These are phyloP conservation scores for Crossocerus cetratus DNA, from an alignment of 2,888 invertebrate species.

Conservation along the genomic window DNA sequence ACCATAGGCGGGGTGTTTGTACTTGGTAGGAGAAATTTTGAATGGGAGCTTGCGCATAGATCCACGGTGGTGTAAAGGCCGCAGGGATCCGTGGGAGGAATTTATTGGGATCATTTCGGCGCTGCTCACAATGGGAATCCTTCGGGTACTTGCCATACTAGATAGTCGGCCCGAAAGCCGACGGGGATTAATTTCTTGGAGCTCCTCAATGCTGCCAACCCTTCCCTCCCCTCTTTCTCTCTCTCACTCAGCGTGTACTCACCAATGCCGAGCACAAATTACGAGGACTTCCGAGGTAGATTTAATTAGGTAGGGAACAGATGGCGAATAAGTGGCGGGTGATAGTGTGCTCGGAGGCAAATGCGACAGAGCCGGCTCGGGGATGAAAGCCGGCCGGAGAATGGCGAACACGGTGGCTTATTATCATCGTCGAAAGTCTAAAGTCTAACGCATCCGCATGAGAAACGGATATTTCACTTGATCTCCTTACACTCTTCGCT, in stretches of 20 bases:
- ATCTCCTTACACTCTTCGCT: no score
- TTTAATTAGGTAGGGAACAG: slow-evolving; percentile 9
- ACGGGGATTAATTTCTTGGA: background rate
- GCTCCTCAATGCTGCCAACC: background rate
- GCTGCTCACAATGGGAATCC: no score
- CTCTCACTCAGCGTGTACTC: no score
- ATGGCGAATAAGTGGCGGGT: slow-evolving; percentile 6
- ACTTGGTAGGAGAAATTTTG: no score
- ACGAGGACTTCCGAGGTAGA: slow-evolving; percentile 1
- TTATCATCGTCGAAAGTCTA: background rate
- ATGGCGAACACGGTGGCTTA: background rate
- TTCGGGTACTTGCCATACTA: no score
- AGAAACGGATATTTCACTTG: no score
- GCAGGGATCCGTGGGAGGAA: no score
- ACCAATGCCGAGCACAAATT: slow-evolving; percentile 1
- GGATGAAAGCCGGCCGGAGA: background rate
- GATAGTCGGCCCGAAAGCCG: no score
- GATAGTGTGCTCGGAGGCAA: background rate
- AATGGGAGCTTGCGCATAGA: no score
- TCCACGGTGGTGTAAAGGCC: no score
- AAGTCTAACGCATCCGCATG: background rate
- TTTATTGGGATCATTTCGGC: no score
- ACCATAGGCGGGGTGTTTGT: no score
- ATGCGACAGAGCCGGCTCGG: background rate
- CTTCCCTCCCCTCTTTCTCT: background rate